Conservation (phyloP, 1,140 invertebrate genomes). For the Drosophila mojavensis region DNA sequence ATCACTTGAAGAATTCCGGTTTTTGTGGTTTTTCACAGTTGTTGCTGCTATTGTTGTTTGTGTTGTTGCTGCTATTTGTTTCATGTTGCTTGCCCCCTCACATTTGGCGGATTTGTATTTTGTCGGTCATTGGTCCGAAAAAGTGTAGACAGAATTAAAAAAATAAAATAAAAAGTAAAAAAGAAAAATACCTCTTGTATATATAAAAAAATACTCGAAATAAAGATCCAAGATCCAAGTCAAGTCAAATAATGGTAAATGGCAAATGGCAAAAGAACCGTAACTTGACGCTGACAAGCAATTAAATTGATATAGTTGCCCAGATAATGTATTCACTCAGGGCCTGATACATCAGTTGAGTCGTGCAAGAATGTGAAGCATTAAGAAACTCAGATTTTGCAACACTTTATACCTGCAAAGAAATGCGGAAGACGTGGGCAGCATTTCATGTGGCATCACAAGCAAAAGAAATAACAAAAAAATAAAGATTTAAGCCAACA, state of each 20-base stretch:
- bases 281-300: slow-evolving; percentile 28
- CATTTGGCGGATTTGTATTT: slow-evolving; percentile 56
- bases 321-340: slow-evolving; percentile 12
- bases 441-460: slow-evolving; percentile 23
- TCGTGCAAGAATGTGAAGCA: slow-evolving; percentile 56
- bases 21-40: slow-evolving; percentile 69
- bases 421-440: slow-evolving; percentile 58
- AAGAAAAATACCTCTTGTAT: slow-evolving; percentile 21
- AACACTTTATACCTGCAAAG: slow-evolving; percentile 44
- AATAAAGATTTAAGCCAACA: slow-evolving; percentile 20
- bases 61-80: slow-evolving; percentile 42
- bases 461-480: slow-evolving; percentile 23
- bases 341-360: slow-evolving; percentile 8
- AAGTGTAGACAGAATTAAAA: slow-evolving; percentile 40
- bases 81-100: slow-evolving; percentile 5
- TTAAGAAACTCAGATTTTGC: slow-evolving; percentile 51
- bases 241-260: slow-evolving; percentile 35
- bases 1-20: slow-evolving; percentile 82
- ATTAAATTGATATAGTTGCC: slow-evolving; percentile 33
- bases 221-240: slow-evolving; percentile 21
- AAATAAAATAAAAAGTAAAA: neutral
- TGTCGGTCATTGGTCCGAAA: slow-evolving; percentile 81
- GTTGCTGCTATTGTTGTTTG: slow-evolving; percentile 25
- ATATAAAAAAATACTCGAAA: slow-evolving; percentile 17
- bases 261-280: slow-evolving; percentile 40